These are phyloP conservation scores for Oscheius onirici DNA, from an alignment of 2,888 invertebrate genomes.

Conservation along the genomic window DNA sequence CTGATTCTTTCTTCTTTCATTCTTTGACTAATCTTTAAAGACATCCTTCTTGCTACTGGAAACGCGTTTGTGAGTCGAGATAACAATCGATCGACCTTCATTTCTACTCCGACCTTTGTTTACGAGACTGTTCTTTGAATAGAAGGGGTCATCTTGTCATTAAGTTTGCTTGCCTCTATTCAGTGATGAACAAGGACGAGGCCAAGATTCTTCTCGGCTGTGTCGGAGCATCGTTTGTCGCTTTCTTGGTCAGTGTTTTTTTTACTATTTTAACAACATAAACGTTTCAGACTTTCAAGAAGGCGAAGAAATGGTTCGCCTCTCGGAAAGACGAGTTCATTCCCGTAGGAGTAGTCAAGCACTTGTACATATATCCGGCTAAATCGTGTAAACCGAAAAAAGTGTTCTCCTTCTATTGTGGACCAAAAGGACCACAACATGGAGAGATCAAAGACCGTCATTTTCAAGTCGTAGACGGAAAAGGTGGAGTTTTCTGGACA, in stretches of 20 bases:
- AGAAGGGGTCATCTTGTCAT: not conserved
- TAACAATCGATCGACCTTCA: too few species aligned
- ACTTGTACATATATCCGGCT: slow-evolving; percentile 54
- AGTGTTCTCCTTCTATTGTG: slow-evolving; percentile 57
- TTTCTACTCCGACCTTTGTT: not conserved
- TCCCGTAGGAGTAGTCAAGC: slow-evolving; percentile 52
- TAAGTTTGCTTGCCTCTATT: not conserved
- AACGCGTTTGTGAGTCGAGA: too few species aligned
- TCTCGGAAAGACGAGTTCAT: slow-evolving; percentile 15
- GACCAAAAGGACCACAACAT: slow-evolving; percentile 46
- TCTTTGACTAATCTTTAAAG: too few species aligned
- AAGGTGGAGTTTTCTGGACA: slow-evolving; percentile 40
- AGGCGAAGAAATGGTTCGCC: not conserved
- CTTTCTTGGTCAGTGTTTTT: slow-evolving; percentile 40
- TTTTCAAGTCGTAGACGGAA: slow-evolving; percentile 58
- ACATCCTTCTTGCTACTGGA: too few species aligned
- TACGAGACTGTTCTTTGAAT: not conserved
- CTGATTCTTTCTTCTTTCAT: too few species aligned
- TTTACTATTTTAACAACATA: not conserved
- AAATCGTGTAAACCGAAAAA: slow-evolving; percentile 64
- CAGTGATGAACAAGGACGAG: slow-evolving; percentile 28
- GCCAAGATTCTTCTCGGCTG: slow-evolving; percentile 39
- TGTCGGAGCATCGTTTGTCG: slow-evolving; percentile 39
- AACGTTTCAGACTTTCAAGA: not conserved
- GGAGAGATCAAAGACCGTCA: slow-evolving; percentile 56